Conservation (phyloP, 2,888 invertebrate species). For the Oegoconia quadripuncta region DNA sequence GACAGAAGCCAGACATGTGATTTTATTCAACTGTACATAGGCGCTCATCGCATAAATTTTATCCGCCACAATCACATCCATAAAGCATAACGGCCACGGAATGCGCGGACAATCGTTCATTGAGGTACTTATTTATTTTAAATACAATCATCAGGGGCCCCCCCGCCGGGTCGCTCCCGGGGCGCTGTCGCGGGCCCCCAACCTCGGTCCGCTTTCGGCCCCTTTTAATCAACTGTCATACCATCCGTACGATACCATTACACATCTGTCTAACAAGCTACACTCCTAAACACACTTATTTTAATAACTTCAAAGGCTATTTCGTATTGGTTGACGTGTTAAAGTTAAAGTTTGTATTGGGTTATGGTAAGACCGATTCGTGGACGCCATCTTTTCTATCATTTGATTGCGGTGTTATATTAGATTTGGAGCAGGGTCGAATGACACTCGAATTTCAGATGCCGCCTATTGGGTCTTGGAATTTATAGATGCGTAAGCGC, state of each 20-base stretch:
- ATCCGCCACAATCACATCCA: constrained; percentile 48
- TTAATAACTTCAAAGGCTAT: constrained; percentile 21
- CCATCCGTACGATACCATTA: constrained; percentile 61
- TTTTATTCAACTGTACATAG: constrained; percentile 3
- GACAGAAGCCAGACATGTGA: not conserved
- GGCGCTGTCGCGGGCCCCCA: constrained; percentile 75
- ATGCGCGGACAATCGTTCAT: constrained; percentile 75
- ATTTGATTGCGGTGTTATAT: constrained; percentile 62
- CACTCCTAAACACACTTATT: constrained; percentile 3
- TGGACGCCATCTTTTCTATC: constrained; percentile 58
- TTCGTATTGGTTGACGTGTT: constrained; percentile 16
- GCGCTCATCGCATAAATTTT: constrained; percentile 42
- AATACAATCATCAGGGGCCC: constrained; percentile 78
- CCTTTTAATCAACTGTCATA: constrained; percentile 79
- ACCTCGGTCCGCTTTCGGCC: constrained; percentile 70
- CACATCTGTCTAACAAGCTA: constrained; percentile 1
- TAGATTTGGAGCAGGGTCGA: constrained; percentile 53
- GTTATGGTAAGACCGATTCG: constrained; percentile 34
- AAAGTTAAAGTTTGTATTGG: constrained; percentile 22
- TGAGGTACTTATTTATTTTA: constrained; percentile 79
- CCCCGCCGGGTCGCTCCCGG: constrained; percentile 65
- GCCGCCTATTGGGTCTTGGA: constrained; percentile 2
- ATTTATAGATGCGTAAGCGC: constrained; percentile 5
- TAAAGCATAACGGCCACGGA: constrained; percentile 49
- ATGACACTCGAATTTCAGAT: constrained; percentile 48